Percentiles rank a stretch among this genome's conserved stretches.
phyloP scores from a whole-genome alignment of 2,113 vertebrate species.

The Hipposideros armiger region DNA sequence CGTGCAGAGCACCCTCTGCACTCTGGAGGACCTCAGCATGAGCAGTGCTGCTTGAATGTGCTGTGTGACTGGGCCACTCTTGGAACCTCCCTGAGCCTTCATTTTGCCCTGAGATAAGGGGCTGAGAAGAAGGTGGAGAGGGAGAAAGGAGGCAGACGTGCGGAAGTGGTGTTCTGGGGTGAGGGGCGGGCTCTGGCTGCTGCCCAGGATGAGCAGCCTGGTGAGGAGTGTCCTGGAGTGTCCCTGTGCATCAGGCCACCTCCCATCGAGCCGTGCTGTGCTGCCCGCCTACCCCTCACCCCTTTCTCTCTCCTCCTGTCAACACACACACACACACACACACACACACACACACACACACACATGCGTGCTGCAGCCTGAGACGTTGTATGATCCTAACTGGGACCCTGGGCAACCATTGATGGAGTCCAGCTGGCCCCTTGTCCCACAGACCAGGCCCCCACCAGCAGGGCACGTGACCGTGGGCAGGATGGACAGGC shows the following conservation, averaged over 20 bases:
- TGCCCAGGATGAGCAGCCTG: no score
- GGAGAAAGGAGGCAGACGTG: neutral
- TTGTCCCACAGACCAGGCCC: neutral
- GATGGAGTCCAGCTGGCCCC: neutral
- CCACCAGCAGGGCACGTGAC: neutral
- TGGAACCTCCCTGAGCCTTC: neutral
- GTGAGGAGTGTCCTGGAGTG: no score
- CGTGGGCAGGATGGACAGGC: no score
- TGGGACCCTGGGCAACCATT: no score
- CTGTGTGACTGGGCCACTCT: neutral
- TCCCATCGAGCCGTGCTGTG: neutral
- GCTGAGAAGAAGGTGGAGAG: accelerated
- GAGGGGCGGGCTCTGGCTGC: neutral
- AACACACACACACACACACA: no score
- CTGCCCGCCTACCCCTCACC: no score
- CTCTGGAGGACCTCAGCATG: neutral
- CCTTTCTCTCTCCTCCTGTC: neutral
- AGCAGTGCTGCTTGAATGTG: accelerated
- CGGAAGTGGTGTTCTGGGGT: accelerated
- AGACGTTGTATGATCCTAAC: neutral
- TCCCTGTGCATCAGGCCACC: neutral
- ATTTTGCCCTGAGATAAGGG: no score
- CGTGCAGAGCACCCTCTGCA: neutral
- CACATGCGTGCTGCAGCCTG: neutral
- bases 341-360: no score